Base-by-base conservation (phyloP, 1,140 invertebrate genomes). In the Dufourea novaeangliae region DNA sequence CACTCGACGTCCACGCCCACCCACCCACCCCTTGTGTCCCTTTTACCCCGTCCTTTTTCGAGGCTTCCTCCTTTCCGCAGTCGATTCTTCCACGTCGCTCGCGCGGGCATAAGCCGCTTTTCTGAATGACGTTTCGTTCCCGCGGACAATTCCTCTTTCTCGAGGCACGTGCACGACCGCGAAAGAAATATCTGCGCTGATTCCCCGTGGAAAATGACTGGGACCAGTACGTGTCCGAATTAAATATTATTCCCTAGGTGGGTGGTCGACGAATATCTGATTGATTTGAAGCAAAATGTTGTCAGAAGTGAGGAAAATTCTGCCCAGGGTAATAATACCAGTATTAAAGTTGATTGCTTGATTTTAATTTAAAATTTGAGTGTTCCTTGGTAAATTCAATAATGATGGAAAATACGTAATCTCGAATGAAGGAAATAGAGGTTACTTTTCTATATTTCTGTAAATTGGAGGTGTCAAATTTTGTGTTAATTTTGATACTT, bases 81-180 rank as follows among this genome's bases (percentile, higher is more conserved):
- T 29, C 62, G 62, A 64, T 64, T 46, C 62, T 64, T 46, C 25
- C 62, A 41, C 41, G 62, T 0, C 27, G 39, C 34, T 61, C 59
- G 59, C 32, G 39, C 37, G 62, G n/a, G n/a, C 41, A 64, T 46
- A 64, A 64, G 41, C 62, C 41, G 27, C 25, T n/a, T 27, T 11
- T 10, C 37, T 41, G 59, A 62, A 62, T 41, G 59, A 34, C 59
- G 59, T n/a, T 41, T 46, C 62, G 25, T 17, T 64, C 62, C 8
- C 37, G 25, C 17, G 41, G 62, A 64, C 62, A 46, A 64, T 64
- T 64, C 62, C n/a, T 20, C 27, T 37, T 46, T 64, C 27, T 46
- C 41, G 27, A 17, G 12, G 22, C 37, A 12, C 8, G 27, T 39
- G 20, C 34, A 12, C 27, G 14, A 1, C 12, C 14, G 10, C 27